phyloP scores from a whole-genome alignment of 2,113 vertebrate species.

The Genyomyrus donnyi region DNA sequence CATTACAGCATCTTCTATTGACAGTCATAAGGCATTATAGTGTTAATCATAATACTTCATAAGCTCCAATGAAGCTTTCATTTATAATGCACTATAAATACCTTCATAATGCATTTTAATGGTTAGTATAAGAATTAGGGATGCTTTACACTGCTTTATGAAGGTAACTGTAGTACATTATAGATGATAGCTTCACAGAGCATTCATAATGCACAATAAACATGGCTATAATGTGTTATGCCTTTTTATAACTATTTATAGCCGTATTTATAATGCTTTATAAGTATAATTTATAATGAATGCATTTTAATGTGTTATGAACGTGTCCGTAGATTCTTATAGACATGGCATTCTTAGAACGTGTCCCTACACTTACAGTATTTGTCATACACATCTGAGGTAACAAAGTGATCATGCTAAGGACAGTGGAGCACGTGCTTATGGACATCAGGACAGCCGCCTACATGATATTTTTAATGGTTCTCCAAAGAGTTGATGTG shows the following conservation, averaged over 20 bases:
- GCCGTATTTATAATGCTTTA: background rate
- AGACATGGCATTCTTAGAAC: background rate
- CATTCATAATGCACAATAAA: background rate
- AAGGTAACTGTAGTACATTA: background rate
- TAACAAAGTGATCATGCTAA: background rate
- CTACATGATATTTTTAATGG: background rate
- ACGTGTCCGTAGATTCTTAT: background rate
- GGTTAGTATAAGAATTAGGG: no score
- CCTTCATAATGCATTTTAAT: no score
- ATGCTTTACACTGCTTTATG: no score
- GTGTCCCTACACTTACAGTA: constrained; percentile 86
- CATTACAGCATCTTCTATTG: background rate
- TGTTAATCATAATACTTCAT: no score
- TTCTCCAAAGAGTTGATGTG: background rate
- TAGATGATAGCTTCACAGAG: background rate
- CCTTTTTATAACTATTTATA: background rate
- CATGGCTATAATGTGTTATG: background rate
- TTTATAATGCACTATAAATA: no score
- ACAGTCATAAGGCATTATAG: background rate
- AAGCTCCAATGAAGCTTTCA: no score
- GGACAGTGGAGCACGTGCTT: constrained; percentile 58
- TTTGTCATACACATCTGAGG: constrained; percentile 96
- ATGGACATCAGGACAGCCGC: background rate
- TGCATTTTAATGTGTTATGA: background rate
- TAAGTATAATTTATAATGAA: background rate